A percentile compares a stretch with the other conserved stretches of the same genome.
phyloP scores from a whole-genome alignment of 2,888 invertebrate species.

The Hyposoter didymator region DNA sequence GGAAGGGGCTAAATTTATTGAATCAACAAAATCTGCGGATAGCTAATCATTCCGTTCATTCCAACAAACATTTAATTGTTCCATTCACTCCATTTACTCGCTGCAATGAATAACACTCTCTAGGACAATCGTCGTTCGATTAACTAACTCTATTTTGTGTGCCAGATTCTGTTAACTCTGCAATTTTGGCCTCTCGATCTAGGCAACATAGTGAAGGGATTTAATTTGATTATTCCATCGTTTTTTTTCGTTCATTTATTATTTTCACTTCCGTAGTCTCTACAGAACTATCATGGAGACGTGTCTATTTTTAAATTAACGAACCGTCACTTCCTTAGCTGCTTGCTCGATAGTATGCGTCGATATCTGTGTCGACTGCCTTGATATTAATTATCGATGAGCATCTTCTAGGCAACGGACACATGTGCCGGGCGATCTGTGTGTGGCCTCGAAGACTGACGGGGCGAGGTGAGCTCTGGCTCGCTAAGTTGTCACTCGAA shows the following conservation, averaged over 20 bases:
- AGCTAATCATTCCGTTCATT: no score
- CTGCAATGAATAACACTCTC: no score
- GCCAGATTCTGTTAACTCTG: no score
- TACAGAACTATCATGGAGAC: constrained; percentile 1
- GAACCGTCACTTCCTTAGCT: neutral
- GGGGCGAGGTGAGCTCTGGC: constrained; percentile 80
- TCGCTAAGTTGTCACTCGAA: constrained; percentile 83
- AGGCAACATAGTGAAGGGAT: neutral
- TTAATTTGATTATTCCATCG: neutral
- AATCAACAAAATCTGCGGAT: no score
- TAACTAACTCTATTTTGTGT: no score
- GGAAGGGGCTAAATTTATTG: no score
- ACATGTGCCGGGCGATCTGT: constrained; percentile 62
- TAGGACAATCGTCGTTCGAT: no score
- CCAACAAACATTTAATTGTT: no score
- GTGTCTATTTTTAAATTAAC: constrained; percentile 7
- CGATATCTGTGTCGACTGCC: constrained; percentile 26
- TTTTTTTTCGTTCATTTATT: neutral
- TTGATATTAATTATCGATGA: constrained; percentile 66
- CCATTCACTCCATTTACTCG: no score
- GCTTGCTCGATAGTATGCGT: constrained; percentile 11
- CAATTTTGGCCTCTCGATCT: neutral
- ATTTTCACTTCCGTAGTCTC: constrained; percentile 10
- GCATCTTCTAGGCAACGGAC: constrained; percentile 53
- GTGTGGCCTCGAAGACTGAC: constrained; percentile 74